Evolutionary conservation across 2,113 vertebrate species (phyloP).

Genomic region (Mustela nigripes): DNA sequence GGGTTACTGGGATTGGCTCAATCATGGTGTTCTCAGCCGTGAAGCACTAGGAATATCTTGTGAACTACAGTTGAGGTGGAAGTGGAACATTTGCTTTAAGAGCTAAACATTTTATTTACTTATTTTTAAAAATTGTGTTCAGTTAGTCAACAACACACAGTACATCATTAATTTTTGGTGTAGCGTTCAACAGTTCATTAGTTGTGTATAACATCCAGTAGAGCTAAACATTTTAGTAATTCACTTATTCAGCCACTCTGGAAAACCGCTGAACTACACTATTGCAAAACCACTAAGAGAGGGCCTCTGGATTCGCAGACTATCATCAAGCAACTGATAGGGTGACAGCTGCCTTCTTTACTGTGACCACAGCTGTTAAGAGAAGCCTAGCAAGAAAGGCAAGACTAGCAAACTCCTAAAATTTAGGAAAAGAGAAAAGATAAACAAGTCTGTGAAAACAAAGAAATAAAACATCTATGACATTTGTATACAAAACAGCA

Average conservation of each 20-base stretch:
- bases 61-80: not conserved
- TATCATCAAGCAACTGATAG: not conserved
- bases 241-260: not conserved
- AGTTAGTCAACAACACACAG: not conserved
- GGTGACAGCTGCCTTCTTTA: not conserved
- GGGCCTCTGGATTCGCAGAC: not conserved
- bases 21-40: not conserved
- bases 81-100: not conserved
- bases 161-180: not conserved
- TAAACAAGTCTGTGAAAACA: not conserved
- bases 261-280: not conserved
- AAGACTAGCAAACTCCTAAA: not conserved
- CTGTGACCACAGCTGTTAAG: not conserved
- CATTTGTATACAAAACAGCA: not conserved
- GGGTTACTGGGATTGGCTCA: not conserved
- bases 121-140: not conserved
- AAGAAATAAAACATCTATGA: not conserved
- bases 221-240: not conserved
- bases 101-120: not conserved
- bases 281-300: not conserved
- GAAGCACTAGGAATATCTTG: not conserved
- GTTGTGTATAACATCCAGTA: not conserved
- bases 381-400: not conserved
- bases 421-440: not conserved
- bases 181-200: not conserved